phyloP scores from a whole-genome alignment of 2,113 vertebrate genomes.

The Xiphorhynchus elegans region DNA sequence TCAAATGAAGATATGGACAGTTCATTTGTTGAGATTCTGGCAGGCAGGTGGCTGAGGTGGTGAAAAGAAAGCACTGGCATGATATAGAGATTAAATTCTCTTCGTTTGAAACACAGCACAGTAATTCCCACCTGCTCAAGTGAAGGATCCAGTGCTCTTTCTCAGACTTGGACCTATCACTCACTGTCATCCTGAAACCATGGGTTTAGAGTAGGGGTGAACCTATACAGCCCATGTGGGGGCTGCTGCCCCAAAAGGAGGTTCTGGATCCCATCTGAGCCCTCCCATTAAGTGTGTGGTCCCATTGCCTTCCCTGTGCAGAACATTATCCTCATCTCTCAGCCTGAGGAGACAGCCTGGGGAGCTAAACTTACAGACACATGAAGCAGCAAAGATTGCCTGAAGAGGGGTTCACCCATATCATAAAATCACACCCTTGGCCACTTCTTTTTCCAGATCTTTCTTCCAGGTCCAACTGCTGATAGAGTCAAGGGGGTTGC shows the following conservation, averaged over 20 bases:
- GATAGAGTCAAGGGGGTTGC: background rate
- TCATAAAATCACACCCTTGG: background rate
- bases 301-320: background rate
- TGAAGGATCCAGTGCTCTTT: background rate
- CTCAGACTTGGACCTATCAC: slow-evolving; percentile 8
- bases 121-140: slow-evolving; percentile 8
- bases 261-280: background rate
- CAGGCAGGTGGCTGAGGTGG: background rate
- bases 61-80: slow-evolving; percentile 9
- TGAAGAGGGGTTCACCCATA: background rate
- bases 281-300: background rate
- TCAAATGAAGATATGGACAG: background rate
- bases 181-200: background rate
- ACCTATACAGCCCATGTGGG: background rate
- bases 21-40: background rate
- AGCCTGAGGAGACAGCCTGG: background rate
- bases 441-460: background rate
- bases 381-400: background rate
- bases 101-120: background rate
- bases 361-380: background rate
- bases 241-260: background rate
- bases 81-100: background rate
- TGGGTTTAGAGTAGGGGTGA: background rate
- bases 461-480: background rate
- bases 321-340: fast-evolving